phyloP scores from a whole-genome alignment of 2,888 invertebrate genomes.

The Augiades crinisus region DNA sequence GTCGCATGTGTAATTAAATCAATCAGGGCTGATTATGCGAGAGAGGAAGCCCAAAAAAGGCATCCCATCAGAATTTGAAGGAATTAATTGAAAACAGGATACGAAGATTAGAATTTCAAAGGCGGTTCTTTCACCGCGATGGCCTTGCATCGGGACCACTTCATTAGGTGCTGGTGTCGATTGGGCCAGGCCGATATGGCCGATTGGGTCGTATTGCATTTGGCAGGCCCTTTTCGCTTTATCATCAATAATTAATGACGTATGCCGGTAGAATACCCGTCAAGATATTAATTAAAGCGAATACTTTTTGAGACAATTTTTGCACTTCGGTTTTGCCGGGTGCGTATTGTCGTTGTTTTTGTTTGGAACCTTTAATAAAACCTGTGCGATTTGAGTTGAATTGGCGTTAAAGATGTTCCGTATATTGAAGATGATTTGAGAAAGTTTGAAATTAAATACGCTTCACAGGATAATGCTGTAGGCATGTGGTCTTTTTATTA shows the following conservation, averaged over 20 bases:
- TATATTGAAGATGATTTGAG: no score
- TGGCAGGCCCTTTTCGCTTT: constrained; percentile 41
- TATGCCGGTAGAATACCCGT: constrained; percentile 31
- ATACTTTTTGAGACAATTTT: constrained; percentile 36
- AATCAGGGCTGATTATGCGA: not conserved
- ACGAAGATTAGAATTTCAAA: constrained; percentile 46
- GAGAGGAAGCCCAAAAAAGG: constrained; percentile 23
- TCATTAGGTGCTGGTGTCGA: constrained; percentile 64
- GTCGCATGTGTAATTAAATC: not conserved
- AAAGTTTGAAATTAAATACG: no score
- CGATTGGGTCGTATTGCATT: constrained; percentile 38
- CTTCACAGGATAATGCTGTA: no score
- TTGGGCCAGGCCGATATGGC: constrained; percentile 38
- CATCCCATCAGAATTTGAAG: constrained; percentile 31
- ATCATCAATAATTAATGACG: constrained; percentile 64
- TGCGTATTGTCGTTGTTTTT: no score
- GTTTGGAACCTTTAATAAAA: no score
- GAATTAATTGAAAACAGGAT: constrained; percentile 32
- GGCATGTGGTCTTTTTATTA: no score
- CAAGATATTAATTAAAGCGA: constrained; percentile 40
- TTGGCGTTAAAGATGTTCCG: no score
- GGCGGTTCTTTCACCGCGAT: constrained; percentile 37
- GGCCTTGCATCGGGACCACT: constrained; percentile 49
- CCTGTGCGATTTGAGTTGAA: no score
- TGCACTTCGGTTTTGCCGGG: no score